phyloP scores from a whole-genome alignment of 92 coral and sea anemone genomes.

The Chrysogorgia sp. region DNA sequence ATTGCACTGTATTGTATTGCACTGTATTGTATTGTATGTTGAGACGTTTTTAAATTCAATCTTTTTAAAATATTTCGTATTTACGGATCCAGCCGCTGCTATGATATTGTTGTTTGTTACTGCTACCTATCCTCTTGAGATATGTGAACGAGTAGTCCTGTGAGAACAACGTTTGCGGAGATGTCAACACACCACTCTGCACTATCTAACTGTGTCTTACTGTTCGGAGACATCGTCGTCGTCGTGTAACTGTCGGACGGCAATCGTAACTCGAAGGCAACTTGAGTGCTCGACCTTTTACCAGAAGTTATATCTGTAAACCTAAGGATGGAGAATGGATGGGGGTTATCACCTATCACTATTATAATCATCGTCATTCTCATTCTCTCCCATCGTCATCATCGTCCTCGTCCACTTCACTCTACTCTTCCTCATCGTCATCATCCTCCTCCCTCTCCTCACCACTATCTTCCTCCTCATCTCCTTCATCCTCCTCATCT shows the following conservation, averaged over 20 bases:
- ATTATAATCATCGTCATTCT: not conserved
- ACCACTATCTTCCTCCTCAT: not conserved
- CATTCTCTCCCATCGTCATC: not conserved
- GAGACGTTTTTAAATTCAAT: too few species aligned
- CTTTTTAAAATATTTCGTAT: too few species aligned
- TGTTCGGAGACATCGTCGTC: slow-evolving; percentile 23
- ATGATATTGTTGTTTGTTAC: too few species aligned
- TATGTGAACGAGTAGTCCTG: slow-evolving; percentile 35
- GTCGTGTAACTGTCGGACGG: slow-evolving; percentile 86
- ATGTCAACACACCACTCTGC: slow-evolving; percentile 31
- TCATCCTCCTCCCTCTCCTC: not conserved
- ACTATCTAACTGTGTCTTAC: slow-evolving; percentile 29
- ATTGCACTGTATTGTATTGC: too few species aligned
- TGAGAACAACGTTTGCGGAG: slow-evolving; percentile 24
- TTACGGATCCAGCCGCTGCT: too few species aligned
- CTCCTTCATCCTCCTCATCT: not conserved
- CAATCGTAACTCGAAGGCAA: slow-evolving; percentile 87
- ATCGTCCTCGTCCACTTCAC: not conserved
- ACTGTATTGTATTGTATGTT: too few species aligned
- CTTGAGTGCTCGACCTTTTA: slow-evolving; percentile 73
- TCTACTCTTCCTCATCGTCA: not conserved
- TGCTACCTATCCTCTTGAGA: slow-evolving; percentile 31
- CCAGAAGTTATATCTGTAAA: slow-evolving; percentile 87
- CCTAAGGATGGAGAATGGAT: slow-evolving; percentile 39
- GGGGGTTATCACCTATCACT: not conserved